Conservation (phyloP, 2,113 vertebrate genomes). For the Scomber japonicus region DNA sequence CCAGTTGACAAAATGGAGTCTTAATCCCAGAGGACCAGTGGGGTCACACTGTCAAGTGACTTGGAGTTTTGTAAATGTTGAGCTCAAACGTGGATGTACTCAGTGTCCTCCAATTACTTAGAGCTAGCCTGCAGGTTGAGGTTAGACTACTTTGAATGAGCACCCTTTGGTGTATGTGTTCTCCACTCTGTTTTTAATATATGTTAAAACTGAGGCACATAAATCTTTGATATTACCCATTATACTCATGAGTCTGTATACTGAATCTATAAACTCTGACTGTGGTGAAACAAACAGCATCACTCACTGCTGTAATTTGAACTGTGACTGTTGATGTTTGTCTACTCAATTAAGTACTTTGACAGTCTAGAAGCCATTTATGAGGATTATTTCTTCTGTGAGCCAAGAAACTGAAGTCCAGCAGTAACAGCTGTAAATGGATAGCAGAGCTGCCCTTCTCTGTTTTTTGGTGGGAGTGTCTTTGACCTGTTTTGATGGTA, state of each 20-base stretch:
- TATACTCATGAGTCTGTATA: background rate
- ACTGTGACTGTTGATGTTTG: background rate
- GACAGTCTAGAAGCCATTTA: background rate
- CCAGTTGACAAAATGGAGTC: slow-evolving; percentile 49
- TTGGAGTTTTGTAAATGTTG: background rate
- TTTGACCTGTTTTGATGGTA: slow-evolving; percentile 11
- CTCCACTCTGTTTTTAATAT: background rate
- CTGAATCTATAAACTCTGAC: background rate
- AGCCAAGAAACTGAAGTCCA: background rate
- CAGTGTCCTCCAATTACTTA: background rate
- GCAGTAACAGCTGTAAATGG: background rate
- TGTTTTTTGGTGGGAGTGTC: background rate
- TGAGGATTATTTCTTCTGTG: background rate
- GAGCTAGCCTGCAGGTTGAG: background rate
- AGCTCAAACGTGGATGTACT: background rate
- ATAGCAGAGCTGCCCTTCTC: background rate
- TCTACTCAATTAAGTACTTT: background rate
- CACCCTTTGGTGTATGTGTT: too few relatives aligned
- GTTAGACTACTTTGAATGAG: background rate
- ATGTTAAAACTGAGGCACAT: too few relatives aligned
- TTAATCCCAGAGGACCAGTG: background rate
- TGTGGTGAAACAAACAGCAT: background rate
- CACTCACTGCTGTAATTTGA: background rate
- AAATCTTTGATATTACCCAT: too few relatives aligned
- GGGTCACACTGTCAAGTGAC: slow-evolving; percentile 19